Evolutionary conservation across 2,797 vertebrate genomes (phyloP).

Genomic region (Siniperca scherzeri): DNA sequence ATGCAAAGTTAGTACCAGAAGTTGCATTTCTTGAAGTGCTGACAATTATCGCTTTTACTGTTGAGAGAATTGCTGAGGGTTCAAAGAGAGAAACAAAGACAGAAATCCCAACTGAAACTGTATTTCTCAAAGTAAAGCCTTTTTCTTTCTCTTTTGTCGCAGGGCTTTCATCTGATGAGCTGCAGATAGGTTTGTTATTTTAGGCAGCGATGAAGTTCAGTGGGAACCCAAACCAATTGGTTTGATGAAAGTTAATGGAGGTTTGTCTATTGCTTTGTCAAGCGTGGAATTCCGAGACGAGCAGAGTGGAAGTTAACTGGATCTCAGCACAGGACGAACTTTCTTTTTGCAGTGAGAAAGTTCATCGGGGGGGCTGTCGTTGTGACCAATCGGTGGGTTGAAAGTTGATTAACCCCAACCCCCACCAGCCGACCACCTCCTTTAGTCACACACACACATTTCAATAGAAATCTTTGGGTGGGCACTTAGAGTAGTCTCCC

Average conservation of each 20-base stretch:
- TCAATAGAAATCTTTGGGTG: constrained; percentile 42
- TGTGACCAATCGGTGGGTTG: constrained; percentile 67
- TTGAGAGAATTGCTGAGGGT: constrained; percentile 11
- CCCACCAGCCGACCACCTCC: constrained; percentile 42
- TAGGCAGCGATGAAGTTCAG: background rate
- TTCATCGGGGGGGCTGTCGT: constrained; percentile 52
- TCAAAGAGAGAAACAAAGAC: constrained; percentile 18
- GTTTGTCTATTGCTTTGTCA: constrained; percentile 39
- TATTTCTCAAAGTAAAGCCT: background rate
- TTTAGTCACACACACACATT: constrained; percentile 26
- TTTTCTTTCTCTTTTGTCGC: background rate
- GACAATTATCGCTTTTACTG: constrained; percentile 18
- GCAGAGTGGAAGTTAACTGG: constrained; percentile 46
- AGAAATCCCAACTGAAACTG: constrained; percentile 12
- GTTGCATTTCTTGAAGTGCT: constrained; percentile 22
- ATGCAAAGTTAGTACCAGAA: background rate
- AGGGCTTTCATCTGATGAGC: constrained; percentile 13
- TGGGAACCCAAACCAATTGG: constrained; percentile 36
- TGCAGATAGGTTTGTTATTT: constrained; percentile 22
- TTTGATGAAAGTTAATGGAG: constrained; percentile 52
- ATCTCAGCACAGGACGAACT: constrained; percentile 13
- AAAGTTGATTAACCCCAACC: constrained; percentile 68
- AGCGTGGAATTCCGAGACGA: constrained; percentile 27
- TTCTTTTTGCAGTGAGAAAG: constrained; percentile 52
- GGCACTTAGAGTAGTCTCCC: background rate